Conservation (phyloP, 2,888 invertebrate species). For the Thelaira solivaga region DNA sequence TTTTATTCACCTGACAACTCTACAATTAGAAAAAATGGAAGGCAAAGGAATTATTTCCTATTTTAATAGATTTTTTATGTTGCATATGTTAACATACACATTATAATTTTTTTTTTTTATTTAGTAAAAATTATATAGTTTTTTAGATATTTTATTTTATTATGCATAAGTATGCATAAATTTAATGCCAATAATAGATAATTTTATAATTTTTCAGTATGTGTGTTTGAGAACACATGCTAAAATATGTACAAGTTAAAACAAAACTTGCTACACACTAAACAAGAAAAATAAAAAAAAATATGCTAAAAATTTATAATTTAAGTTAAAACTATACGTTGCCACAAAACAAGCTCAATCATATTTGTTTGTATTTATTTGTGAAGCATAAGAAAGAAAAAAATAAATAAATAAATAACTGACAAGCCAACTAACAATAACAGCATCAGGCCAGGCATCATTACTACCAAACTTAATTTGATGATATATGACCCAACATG, state of each 20-base stretch:
- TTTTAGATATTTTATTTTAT: constrained; percentile 51
- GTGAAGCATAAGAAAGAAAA: too few relatives aligned
- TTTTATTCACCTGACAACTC: constrained; percentile 17
- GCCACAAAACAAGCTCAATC: constrained; percentile 33
- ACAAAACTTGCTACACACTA: background rate
- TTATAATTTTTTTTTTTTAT: background rate
- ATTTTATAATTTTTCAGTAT: constrained; percentile 53
- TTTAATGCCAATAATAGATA: constrained; percentile 54
- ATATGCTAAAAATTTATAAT: constrained; percentile 46
- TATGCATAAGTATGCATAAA: constrained; percentile 57
- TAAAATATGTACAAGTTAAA: background rate
- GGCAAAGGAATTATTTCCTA: constrained; percentile 37
- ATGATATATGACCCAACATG: constrained; percentile 61
- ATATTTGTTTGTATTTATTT: constrained; percentile 29
- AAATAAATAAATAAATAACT: constrained; percentile 10
- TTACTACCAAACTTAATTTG: constrained; percentile 56
- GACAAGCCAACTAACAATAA: constrained; percentile 14
- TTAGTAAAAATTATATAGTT: constrained; percentile 38
- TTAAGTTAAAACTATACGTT: constrained; percentile 32
- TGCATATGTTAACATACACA: constrained; percentile 51
- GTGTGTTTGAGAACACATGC: background rate
- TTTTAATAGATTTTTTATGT: constrained; percentile 15
- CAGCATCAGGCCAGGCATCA: constrained; percentile 29
- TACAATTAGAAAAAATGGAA: background rate
- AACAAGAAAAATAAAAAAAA: background rate